These are phyloP conservation scores for Sylvicola fuscatus DNA, from an alignment of 2,888 invertebrate genomes.

Conservation along the genomic window DNA sequence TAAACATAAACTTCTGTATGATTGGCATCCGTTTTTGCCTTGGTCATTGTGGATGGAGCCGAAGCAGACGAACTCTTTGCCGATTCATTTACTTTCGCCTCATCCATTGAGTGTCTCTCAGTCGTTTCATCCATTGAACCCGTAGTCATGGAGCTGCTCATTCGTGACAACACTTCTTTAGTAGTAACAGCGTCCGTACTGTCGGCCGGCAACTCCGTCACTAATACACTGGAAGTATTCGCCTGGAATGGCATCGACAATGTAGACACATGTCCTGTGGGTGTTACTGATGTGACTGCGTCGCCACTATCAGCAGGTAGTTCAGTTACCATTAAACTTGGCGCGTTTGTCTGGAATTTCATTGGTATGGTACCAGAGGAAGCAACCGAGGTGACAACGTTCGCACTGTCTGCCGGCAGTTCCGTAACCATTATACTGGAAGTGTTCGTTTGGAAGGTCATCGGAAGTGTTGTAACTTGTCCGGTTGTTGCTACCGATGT, in stretches of 20 bases:
- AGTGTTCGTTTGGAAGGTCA: conserved; percentile 3
- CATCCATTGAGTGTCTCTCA: not conserved
- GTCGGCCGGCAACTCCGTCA: too few relatives aligned
- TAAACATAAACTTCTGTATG: conserved; percentile 24
- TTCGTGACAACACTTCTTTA: not conserved
- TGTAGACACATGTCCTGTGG: conserved; percentile 16
- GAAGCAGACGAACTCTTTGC: conserved; percentile 10
- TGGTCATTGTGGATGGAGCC: conserved; percentile 22
- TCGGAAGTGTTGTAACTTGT: conserved; percentile 15
- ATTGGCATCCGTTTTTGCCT: conserved; percentile 19
- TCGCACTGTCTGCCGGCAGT: too few relatives aligned
- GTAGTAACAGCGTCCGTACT: too few relatives aligned
- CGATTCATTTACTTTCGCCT: conserved; percentile 3
- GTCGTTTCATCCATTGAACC: conserved; percentile 7
- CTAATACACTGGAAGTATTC: too few relatives aligned
- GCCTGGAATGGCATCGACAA: conserved; percentile 8
- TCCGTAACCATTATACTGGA: too few relatives aligned
- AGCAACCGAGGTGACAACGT: too few relatives aligned
- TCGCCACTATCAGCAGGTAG: too few relatives aligned
- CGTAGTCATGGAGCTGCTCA: conserved; percentile 2
- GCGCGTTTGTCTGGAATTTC: too few relatives aligned
- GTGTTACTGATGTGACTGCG: conserved; percentile 8
- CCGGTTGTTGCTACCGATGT: conserved; percentile 11
- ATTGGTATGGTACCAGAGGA: too few relatives aligned
- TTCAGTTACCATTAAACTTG: too few relatives aligned